These are phyloP conservation scores for Leptonema lineaticorne DNA, from an alignment of 1,140 invertebrate genomes.

Conservation along the genomic window DNA sequence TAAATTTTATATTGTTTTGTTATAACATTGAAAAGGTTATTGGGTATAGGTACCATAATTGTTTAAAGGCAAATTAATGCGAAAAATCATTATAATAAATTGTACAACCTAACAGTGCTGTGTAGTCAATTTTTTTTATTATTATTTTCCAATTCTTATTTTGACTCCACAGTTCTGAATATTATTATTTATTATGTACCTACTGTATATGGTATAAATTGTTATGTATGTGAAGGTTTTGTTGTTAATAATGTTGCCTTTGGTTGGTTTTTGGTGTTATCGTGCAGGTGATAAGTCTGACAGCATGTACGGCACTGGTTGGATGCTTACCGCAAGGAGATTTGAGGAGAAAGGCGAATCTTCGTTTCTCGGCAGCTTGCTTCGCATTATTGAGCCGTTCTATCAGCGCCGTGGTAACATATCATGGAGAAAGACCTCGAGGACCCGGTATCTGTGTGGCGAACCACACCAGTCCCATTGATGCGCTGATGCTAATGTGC, in stretches of 20 bases:
- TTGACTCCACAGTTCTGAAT: too few species aligned
- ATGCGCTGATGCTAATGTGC: constrained; percentile 94
- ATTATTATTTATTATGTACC: too few species aligned
- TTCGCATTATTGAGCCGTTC: constrained; percentile 86
- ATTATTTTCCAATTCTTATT: too few species aligned
- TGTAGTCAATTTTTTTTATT: too few species aligned
- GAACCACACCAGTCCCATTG: constrained; percentile 99
- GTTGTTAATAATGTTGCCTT: neutral
- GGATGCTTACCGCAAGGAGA: constrained; percentile 77
- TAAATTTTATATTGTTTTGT: too few species aligned
- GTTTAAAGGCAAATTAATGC: too few species aligned
- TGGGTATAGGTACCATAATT: too few species aligned
- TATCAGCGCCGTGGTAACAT: constrained; percentile 85
- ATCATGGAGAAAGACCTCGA: constrained; percentile 82
- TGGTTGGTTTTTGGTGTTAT: constrained; percentile 30
- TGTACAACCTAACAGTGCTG: too few species aligned
- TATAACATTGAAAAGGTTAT: too few species aligned
- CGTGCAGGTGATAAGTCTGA: constrained; percentile 79
- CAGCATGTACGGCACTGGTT: constrained; percentile 78
- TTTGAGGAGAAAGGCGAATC: constrained; percentile 77
- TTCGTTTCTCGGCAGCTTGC: constrained; percentile 79
- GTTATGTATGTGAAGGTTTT: neutral
- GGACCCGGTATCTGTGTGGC: constrained; percentile 95
- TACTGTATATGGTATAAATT: too few species aligned
- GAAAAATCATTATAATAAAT: too few species aligned